These are phyloP conservation scores for Boulengerochromis microlepis DNA, from an alignment of 2,113 vertebrate genomes.

Conservation along the genomic window DNA sequence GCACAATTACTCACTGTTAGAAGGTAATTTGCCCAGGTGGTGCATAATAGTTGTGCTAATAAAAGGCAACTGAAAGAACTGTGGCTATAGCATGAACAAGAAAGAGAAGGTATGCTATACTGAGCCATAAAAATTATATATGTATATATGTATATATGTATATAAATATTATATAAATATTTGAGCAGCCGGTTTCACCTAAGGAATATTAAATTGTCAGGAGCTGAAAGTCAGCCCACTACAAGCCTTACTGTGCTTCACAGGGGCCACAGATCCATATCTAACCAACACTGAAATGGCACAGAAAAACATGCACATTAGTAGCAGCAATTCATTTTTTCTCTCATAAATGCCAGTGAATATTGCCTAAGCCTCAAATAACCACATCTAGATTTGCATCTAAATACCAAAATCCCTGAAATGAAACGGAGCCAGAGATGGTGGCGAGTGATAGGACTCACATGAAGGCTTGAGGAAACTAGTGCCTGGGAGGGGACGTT, in stretches of 20 bases:
- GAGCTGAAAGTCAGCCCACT: neutral
- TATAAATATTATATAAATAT: no score
- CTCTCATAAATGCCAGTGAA: neutral
- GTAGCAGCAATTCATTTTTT: neutral
- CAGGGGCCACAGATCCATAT: neutral
- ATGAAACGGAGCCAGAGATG: conserved; percentile 27
- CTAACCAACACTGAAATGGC: neutral
- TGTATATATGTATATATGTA: neutral
- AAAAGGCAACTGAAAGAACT: conserved; percentile 11
- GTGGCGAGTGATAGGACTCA: conserved; percentile 4
- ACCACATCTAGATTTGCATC: conserved; percentile 10
- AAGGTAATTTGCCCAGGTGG: conserved; percentile 37
- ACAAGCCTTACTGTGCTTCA: neutral
- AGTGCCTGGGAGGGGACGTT: conserved; percentile 9
- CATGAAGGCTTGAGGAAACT: neutral
- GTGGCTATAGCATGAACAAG: neutral
- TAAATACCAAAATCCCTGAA: conserved; percentile 19
- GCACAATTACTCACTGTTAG: conserved; percentile 52
- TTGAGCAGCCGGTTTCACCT: neutral
- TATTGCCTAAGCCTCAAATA: neutral
- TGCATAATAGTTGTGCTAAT: conserved; percentile 9
- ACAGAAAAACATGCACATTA: neutral
- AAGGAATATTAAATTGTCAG: neutral
- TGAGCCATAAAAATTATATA: neutral
- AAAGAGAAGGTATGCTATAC: neutral